Evolutionary conservation across 2,888 invertebrate genomes (phyloP).

Genomic region (Cepaea hortensis): DNA sequence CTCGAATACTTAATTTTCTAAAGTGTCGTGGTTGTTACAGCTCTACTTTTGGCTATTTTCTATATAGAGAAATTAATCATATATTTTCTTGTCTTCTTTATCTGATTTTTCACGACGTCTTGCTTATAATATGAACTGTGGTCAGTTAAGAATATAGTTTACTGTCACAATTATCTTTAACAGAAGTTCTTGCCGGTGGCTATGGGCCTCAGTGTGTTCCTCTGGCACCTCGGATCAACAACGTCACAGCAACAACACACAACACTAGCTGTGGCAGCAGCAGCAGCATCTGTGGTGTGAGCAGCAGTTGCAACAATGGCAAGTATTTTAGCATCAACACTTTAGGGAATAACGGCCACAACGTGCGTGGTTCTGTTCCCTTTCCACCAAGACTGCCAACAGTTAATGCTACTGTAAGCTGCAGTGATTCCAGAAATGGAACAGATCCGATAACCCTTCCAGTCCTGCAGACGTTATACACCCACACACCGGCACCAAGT

Average conservation of each 20-base stretch:
- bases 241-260: slow-evolving; percentile 27
- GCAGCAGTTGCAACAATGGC: slow-evolving; percentile 40
- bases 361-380: not conserved
- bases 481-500: slow-evolving; percentile 70
- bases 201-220: slow-evolving; percentile 59
- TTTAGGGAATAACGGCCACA: slow-evolving; percentile 52
- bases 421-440: not conserved
- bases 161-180: not conserved
- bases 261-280: not conserved
- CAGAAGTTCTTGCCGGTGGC: slow-evolving; percentile 49
- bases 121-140: not conserved
- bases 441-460: slow-evolving; percentile 9
- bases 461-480: slow-evolving; percentile 58
- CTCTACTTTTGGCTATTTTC: too few species aligned
- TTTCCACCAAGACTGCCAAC: slow-evolving; percentile 15
- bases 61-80: too few species aligned
- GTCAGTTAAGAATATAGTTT: not conserved
- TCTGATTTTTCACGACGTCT: too few species aligned
- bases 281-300: slow-evolving; percentile 15
- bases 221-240: slow-evolving; percentile 47
- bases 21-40: too few species aligned
- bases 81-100: too few species aligned
- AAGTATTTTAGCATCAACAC: slow-evolving; percentile 30
- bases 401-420: not conserved
- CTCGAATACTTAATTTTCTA: too few species aligned